Conservation (phyloP, 2,888 invertebrate species). For the Volucella bombylans region DNA sequence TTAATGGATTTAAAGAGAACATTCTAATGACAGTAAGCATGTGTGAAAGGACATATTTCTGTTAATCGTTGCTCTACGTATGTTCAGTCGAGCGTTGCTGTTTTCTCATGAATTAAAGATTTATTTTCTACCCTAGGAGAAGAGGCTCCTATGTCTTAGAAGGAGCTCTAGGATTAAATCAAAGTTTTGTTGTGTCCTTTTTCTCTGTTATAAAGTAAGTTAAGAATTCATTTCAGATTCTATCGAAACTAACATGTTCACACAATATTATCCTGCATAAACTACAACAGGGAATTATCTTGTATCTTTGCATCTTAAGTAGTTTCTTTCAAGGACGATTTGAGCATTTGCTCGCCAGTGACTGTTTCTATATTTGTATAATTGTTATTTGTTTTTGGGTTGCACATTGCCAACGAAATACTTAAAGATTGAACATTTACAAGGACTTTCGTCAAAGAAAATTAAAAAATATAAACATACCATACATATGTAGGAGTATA, state of each 20-base stretch:
- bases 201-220: slow-evolving; percentile 21
- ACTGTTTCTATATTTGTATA: slow-evolving; percentile 27
- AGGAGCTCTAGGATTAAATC: slow-evolving; percentile 66
- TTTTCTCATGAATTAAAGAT: slow-evolving; percentile 68
- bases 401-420: slow-evolving; percentile 56
- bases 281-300: slow-evolving; percentile 49
- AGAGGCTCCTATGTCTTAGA: slow-evolving; percentile 10
- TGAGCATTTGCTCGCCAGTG: background rate
- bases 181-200: slow-evolving; percentile 47
- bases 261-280: slow-evolving; percentile 67
- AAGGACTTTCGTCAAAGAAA: slow-evolving; percentile 36
- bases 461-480: background rate
- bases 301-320: slow-evolving; percentile 55
- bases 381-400: slow-evolving; percentile 60
- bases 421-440: slow-evolving; percentile 56
- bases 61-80: slow-evolving; percentile 55
- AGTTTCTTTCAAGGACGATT: slow-evolving; percentile 1
- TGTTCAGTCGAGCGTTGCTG: background rate
- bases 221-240: slow-evolving; percentile 68
- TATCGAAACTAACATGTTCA: slow-evolving; percentile 71
- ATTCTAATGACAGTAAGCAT: slow-evolving; percentile 60
- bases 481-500: background rate
- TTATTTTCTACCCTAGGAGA: slow-evolving; percentile 15
- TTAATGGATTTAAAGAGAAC: slow-evolving; percentile 69
- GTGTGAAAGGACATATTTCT: slow-evolving; percentile 67